A percentile compares a stretch with the other conserved stretches of the same genome.
Evolutionary conservation across 2,113 vertebrate genomes (phyloP).

Genomic region (Panurus biarmicus): DNA sequence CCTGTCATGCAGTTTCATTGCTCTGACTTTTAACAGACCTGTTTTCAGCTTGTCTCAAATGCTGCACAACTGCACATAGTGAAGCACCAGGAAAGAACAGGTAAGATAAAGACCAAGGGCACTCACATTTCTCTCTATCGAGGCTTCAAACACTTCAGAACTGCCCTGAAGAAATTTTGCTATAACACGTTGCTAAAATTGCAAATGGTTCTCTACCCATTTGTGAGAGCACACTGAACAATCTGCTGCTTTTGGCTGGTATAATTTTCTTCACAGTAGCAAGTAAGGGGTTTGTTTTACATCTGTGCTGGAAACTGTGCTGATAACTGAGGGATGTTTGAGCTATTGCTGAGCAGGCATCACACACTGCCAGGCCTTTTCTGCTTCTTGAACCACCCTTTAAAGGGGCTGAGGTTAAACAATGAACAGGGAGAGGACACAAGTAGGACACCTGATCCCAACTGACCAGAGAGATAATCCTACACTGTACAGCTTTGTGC

Average conservation of each 20-base stretch:
- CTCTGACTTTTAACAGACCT: conserved; percentile 8
- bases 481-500: neutral
- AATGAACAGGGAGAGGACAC: neutral
- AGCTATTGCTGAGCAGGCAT: neutral
- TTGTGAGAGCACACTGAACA: neutral
- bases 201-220: neutral
- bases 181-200: neutral
- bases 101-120: neutral
- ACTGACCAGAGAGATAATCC: neutral
- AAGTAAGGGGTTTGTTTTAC: neutral
- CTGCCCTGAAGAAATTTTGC: neutral
- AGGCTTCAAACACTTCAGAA: neutral
- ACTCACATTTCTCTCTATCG: neutral
- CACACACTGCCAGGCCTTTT: neutral
- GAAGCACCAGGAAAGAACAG: neutral
- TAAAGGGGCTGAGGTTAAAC: neutral
- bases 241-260: neutral
- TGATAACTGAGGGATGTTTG: neutral
- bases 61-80: neutral
- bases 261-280: neutral
- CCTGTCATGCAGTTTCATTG: conserved; percentile 44
- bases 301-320: neutral
- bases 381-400: no score
- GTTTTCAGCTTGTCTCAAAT: conserved; percentile 31
- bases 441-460: neutral